Evolutionary conservation across 2,888 invertebrate genomes (phyloP).

Genomic region (Leptinotarsa juncta): DNA sequence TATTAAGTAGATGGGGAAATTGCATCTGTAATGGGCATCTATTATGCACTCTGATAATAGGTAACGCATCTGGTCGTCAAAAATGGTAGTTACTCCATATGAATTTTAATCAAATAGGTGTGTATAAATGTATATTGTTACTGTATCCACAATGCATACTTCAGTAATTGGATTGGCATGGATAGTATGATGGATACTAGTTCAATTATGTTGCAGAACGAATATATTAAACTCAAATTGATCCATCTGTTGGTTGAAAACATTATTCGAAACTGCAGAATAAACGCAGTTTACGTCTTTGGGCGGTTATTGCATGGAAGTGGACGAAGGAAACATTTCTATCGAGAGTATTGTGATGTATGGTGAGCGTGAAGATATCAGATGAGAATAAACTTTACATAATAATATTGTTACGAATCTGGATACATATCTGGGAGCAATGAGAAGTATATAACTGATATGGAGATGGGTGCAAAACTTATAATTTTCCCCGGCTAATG

Average conservation of each 20-base stretch:
- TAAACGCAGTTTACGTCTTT: neutral
- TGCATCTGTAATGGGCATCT: conserved; percentile 21
- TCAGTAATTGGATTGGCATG: conserved; percentile 9
- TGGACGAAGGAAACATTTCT: too few species aligned
- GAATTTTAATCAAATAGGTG: conserved; percentile 24
- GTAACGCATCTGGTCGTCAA: conserved; percentile 20
- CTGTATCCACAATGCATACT: neutral
- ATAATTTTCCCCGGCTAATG: too few species aligned
- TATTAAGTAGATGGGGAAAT: conserved; percentile 22
- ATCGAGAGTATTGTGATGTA: too few species aligned
- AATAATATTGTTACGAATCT: too few species aligned
- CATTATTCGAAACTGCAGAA: neutral
- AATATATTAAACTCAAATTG: conserved; percentile 6
- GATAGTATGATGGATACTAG: neutral
- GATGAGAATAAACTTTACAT: too few species aligned
- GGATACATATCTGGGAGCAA: too few species aligned
- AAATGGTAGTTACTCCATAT: conserved; percentile 8
- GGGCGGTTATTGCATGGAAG: neutral
- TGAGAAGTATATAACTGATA: too few species aligned
- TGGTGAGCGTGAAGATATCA: too few species aligned
- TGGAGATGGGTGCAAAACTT: too few species aligned
- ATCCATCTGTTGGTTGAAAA: neutral
- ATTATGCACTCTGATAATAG: conserved; percentile 24
- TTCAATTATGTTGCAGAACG: neutral
- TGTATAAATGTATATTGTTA: conserved; percentile 2